Evolutionary conservation across 2,888 invertebrate genomes (phyloP), one percentile per base, ranked within the genome.

Genomic region (Scaptomyza tumidula): DNA sequence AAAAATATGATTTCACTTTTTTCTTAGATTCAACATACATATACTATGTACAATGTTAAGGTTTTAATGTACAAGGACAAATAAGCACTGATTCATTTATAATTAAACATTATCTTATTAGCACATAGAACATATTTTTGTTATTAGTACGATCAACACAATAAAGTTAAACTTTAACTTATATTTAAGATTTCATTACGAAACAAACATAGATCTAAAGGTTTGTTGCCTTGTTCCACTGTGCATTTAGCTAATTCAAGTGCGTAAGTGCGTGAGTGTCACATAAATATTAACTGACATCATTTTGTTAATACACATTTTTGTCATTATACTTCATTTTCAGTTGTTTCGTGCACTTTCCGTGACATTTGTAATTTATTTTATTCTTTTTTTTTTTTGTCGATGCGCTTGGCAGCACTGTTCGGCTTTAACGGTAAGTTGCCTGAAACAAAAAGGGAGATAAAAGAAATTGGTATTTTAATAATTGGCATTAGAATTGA

Each of bases 221-320:
- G 27, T 54, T 57, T 48, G 19, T n/a, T 2, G 43, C 59, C 48
- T 66, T 57, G 83, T n/a, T 53, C 57, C 88, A 88, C 80, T 86
- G 88, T 86, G 80, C 71, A 13, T 41, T 69, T 54, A 57, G 76
- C 55, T 63, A 66, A 56, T 63, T 75, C 53, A 64, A 55, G 44
- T 54, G 73, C 24, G 43, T 52, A 60, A 68, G 71, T 57, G 65
- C 56, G 24, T 24, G 68, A 59, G 70, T 41, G 68, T 49, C 53
- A 72, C 46, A 68, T 49, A 58, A 80, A 53, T 57, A 81, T 69
- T 31, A 76, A 69, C 73, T 86, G 88, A 88, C 86, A 88, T 86
- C 68, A 80, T 68, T 71, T 72, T 70, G 67, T 62, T 71, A 57
- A 59, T 48, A 39, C 44, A 68, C 29, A 19, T 56, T 39, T 58